Evolutionary conservation across 2,113 vertebrate genomes (phyloP).

Genomic region (Zapus hudsonius): DNA sequence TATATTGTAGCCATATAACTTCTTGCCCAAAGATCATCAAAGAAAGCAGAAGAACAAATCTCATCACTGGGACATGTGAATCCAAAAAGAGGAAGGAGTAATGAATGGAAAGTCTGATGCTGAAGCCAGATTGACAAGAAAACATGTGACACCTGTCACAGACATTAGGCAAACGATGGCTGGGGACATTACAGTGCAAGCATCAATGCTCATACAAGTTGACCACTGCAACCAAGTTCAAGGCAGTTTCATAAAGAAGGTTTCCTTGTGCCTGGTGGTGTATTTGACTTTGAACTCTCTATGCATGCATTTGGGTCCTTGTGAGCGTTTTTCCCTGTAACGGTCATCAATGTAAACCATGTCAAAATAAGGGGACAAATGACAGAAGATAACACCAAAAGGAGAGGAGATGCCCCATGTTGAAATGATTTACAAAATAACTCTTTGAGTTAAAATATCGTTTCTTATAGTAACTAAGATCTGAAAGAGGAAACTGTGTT

Average conservation of each 20-base stretch:
- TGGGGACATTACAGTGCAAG: neutral
- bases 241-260: neutral
- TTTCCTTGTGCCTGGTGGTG: neutral
- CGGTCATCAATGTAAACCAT: neutral
- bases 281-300: neutral
- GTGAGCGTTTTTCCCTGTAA: neutral
- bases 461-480: neutral
- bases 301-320: too few relatives aligned
- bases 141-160: rapidly evolving
- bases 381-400: neutral
- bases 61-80: neutral
- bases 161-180: too few relatives aligned
- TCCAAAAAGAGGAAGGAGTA: neutral
- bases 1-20: neutral
- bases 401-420: neutral
- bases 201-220: neutral
- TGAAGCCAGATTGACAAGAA: neutral
- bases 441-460: neutral
- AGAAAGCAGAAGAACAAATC: neutral
- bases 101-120: neutral
- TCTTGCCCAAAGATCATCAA: neutral
- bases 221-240: neutral
- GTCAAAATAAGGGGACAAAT: neutral
- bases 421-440: neutral
- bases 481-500: neutral